phyloP scores from a whole-genome alignment of 2,888 invertebrate genomes.

The Morpho deidamia region DNA sequence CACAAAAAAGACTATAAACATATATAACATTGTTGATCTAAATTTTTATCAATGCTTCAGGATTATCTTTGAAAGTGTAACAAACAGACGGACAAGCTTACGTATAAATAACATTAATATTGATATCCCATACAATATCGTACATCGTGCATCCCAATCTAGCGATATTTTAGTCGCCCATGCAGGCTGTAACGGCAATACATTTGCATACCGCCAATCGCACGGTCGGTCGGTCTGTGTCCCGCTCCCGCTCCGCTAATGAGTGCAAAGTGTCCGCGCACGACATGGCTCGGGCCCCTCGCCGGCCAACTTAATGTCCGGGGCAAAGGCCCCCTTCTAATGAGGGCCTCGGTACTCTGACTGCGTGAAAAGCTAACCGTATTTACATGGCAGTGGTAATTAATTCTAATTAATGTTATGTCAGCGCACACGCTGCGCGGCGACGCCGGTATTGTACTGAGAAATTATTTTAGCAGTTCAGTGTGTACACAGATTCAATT shows the following conservation, averaged over 20 bases:
- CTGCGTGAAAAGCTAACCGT: slow-evolving; percentile 2
- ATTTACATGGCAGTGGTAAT: slow-evolving; percentile 1
- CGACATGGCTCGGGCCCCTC: too few relatives aligned
- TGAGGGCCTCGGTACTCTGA: not conserved
- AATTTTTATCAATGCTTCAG: too few relatives aligned
- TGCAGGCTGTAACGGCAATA: slow-evolving; percentile 16
- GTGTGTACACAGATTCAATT: not conserved
- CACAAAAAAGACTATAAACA: too few relatives aligned
- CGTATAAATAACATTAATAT: too few relatives aligned
- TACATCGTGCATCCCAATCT: not conserved
- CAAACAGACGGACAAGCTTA: too few relatives aligned
- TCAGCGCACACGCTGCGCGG: not conserved
- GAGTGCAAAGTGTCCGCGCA: too few relatives aligned
- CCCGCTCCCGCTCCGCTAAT: not conserved
- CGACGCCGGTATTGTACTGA: not conserved
- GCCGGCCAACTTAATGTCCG: not conserved
- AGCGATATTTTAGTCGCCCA: slow-evolving; percentile 12
- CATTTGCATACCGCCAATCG: slow-evolving; percentile 25
- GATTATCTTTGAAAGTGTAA: too few relatives aligned
- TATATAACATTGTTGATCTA: too few relatives aligned
- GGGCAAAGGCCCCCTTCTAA: slow-evolving; percentile 1
- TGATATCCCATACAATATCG: too few relatives aligned
- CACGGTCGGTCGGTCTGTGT: slow-evolving; percentile 7
- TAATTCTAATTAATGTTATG: slow-evolving; percentile 2
- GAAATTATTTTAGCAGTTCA: not conserved